Evolutionary conservation across 2,888 invertebrate species (phyloP).

Genomic region (Hyposoter didymator): DNA sequence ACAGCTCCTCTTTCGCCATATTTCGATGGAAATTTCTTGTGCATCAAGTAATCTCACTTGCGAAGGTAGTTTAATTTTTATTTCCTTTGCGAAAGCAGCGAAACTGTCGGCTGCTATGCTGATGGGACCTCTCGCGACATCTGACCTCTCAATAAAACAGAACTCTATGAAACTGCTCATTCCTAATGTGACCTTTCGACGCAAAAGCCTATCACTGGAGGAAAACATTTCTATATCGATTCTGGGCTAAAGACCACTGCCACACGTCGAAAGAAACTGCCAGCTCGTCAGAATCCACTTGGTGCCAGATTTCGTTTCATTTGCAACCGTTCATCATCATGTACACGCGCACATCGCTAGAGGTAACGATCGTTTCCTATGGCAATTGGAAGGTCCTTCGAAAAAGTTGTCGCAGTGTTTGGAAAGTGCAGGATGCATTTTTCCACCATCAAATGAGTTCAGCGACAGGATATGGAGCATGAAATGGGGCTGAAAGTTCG

Average conservation of each 20-base stretch:
- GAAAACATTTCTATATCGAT: background rate
- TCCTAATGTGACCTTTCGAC: background rate
- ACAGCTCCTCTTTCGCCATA: constrained; percentile 27
- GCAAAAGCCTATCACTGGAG: background rate
- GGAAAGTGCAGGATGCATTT: background rate
- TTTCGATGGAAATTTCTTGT: constrained; percentile 25
- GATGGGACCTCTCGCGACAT: background rate
- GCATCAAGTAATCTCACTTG: background rate
- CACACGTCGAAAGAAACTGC: background rate
- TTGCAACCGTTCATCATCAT: background rate
- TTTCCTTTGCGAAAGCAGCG: background rate
- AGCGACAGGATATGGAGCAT: too few relatives aligned
- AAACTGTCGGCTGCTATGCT: background rate
- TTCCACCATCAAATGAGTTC: too few relatives aligned
- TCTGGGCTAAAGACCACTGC: background rate
- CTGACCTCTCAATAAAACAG: background rate
- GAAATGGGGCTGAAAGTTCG: too few relatives aligned
- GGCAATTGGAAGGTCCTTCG: background rate
- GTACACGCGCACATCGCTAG: background rate
- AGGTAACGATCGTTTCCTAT: too few relatives aligned
- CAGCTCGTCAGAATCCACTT: background rate
- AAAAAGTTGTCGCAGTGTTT: background rate
- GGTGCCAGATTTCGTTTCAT: background rate
- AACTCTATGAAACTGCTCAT: background rate
- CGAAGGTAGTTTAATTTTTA: background rate